A percentile compares a stretch with the other conserved stretches of the same genome.
These are phyloP conservation scores for Malurus leucopterus DNA, from an alignment of 2,797 vertebrate genomes.

Conservation along the genomic window DNA sequence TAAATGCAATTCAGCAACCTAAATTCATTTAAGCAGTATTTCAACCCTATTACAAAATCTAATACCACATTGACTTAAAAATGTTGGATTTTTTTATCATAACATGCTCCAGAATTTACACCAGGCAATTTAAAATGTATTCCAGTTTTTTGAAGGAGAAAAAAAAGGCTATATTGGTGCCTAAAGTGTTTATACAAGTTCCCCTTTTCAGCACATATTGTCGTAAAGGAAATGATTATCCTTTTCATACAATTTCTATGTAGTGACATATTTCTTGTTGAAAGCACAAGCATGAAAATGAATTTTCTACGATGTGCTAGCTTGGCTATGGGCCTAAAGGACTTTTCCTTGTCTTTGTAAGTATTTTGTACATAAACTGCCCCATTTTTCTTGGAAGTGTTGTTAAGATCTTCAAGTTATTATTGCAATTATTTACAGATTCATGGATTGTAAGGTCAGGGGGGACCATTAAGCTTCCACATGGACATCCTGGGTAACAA, in stretches of 20 bases:
- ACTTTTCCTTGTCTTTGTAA: background rate
- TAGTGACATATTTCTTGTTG: background rate
- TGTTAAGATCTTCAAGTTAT: background rate
- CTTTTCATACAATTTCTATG: background rate
- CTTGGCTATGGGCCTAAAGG: background rate
- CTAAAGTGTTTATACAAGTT: background rate
- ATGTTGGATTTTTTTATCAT: slow-evolving; percentile 6
- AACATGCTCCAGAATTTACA: background rate
- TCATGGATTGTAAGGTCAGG: background rate
- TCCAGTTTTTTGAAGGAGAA: background rate
- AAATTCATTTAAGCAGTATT: slow-evolving; percentile 10
- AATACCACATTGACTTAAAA: background rate
- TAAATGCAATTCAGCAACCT: background rate
- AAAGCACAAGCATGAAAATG: slow-evolving; percentile 12
- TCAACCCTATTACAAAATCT: background rate
- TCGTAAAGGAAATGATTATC: background rate
- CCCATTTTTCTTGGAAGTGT: background rate
- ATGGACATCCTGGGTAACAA: background rate
- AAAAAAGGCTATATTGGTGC: background rate
- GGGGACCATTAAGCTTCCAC: background rate
- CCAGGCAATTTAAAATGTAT: background rate
- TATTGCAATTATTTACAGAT: background rate
- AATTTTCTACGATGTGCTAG: background rate
- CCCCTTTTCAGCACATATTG: background rate
- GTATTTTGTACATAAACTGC: background rate